phyloP scores from a whole-genome alignment of 2,797 vertebrate species.

The Clarias laeviceps region DNA sequence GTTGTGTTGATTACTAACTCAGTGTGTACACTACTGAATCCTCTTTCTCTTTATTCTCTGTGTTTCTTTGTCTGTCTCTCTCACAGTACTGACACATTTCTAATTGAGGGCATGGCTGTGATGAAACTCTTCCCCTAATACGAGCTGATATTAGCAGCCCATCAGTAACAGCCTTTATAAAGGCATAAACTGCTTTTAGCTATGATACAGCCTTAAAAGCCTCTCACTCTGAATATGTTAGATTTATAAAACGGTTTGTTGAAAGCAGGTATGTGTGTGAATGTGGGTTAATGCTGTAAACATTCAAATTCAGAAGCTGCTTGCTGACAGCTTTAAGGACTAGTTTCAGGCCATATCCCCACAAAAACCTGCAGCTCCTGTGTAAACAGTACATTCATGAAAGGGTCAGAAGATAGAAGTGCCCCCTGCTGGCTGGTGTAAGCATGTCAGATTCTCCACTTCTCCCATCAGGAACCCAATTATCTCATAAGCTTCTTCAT shows the following conservation, averaged over 20 bases:
- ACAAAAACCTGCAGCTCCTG: background rate
- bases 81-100: constrained; percentile 28
- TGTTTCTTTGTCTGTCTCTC: background rate
- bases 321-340: background rate
- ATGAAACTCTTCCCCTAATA: constrained; percentile 45
- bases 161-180: constrained; percentile 51
- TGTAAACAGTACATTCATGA: too few relatives aligned
- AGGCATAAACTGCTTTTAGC: constrained; percentile 46
- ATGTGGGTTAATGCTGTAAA: background rate
- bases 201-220: constrained; percentile 31
- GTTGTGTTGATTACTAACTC: constrained; percentile 18
- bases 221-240: constrained; percentile 18
- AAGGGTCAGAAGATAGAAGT: background rate
- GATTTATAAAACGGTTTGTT: constrained; percentile 17
- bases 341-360: background rate
- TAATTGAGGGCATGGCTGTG: constrained; percentile 54
- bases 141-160: constrained; percentile 52
- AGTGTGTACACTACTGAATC: background rate
- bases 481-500: constrained; percentile 2
- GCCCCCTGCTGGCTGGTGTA: constrained; percentile 3
- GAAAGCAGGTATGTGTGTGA: background rate
- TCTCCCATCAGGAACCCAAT: background rate
- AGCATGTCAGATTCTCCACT: background rate
- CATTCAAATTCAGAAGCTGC: background rate
- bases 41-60: background rate